Evolutionary conservation across 2,113 vertebrate genomes (phyloP).

Genomic region (Pteronura brasiliensis): DNA sequence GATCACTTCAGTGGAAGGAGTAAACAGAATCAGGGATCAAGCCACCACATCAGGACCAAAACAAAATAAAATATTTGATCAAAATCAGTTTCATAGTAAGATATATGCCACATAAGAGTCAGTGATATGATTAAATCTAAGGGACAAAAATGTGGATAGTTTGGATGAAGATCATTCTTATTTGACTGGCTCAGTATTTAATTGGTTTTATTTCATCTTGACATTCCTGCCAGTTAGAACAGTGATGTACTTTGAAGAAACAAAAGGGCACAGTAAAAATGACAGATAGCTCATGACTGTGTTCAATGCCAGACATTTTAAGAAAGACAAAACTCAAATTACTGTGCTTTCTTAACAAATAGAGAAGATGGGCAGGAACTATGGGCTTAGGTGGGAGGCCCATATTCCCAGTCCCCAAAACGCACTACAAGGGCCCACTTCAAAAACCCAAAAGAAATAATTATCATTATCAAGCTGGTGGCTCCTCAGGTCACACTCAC

Average conservation of each 20-base stretch:
- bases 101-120: background rate
- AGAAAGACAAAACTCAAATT: background rate
- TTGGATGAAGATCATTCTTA: background rate
- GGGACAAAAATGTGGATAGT: background rate
- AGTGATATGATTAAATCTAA: background rate
- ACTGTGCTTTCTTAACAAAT: background rate
- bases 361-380: background rate
- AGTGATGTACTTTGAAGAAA: background rate
- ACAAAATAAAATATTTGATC: slow-evolving; percentile 25
- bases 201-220: background rate
- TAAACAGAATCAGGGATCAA: slow-evolving; percentile 40
- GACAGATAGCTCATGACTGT: background rate
- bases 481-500: background rate
- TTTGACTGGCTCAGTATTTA: background rate
- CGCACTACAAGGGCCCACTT: background rate
- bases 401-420: background rate
- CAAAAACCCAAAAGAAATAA: background rate
- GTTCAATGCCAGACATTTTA: background rate
- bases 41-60: slow-evolving; percentile 53
- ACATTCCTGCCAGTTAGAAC: background rate
- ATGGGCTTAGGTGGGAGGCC: background rate
- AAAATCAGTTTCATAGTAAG: slow-evolving; percentile 32
- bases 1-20: slow-evolving; percentile 62
- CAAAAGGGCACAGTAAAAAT: background rate
- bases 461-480: background rate